Evolutionary conservation across 2,113 vertebrate genomes (phyloP), one percentile per base, ranked within the genome.

Genomic region (Petrocephalus zakoni): DNA sequence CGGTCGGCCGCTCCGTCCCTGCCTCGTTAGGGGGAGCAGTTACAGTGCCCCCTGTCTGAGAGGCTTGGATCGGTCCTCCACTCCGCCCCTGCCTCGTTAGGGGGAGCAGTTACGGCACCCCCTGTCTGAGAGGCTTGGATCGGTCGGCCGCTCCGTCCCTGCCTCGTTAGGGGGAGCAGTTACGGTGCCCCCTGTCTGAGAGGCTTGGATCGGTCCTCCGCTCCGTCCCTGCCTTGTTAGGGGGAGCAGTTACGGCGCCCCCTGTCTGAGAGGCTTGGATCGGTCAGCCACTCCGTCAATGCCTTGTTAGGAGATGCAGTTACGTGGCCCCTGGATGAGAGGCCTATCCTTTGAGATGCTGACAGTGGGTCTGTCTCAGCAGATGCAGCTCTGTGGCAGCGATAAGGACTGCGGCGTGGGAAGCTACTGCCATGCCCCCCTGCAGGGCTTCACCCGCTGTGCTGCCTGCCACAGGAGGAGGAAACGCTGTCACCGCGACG

Each of bases 351-450:
- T 42, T 10, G 37, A 47, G 46, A 46, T 81, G 42, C 46, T 46
- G 81, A 47, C 19, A 49, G 81, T n/a, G 42, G 21, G 4, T 47
- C 42, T 83, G 2, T 49, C 10, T 2, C 19, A 88, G 13, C 90
- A 99, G 97, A 93, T 93, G 55, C 96, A 96, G 29, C 97, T 96
- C 42, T 98, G 97, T n/a, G 96, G 94, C 85, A 98, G 95, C 0
- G 97, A 98, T 88, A 97, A 97, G 92, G 97, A 98, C 87, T 99
- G 97, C 0, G 96, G 95, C 4, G 95, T 97, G 29, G 96, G 97
- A 4, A 94, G 96, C 37, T 99, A 97, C 56, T 98, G 97, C 88
- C 97, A 97, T 90, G 95, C 94, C 82, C 96, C 97, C 49, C 93
- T 96, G 72, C 95, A 96, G 15, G 94, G 95, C 84, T 90, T 93